Conservation (phyloP, 2,797 vertebrate genomes). For the Todus mexicanus region DNA sequence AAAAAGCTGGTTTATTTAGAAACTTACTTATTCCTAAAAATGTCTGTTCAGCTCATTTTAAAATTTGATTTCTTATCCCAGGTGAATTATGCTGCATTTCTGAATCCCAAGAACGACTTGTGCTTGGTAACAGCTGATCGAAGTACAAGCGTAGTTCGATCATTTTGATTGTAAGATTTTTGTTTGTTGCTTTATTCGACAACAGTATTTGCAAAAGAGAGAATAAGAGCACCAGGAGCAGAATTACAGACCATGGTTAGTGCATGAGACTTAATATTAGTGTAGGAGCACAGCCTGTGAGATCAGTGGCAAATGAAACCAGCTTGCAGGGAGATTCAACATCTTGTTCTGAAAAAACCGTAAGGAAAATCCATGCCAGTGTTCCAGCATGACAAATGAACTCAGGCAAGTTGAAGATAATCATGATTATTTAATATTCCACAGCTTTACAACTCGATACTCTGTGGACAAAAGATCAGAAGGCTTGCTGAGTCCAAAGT, state of each 20-base stretch:
- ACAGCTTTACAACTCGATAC: slow-evolving; percentile 52
- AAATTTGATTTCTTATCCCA: slow-evolving; percentile 8
- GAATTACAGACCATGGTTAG: neutral
- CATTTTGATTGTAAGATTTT: neutral
- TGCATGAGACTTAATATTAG: neutral
- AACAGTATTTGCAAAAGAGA: neutral
- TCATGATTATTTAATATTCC: slow-evolving; percentile 57
- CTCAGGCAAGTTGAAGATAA: slow-evolving; percentile 55
- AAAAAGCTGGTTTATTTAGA: slow-evolving; percentile 20
- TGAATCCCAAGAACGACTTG: neutral
- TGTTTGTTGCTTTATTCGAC: neutral
- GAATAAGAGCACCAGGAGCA: neutral
- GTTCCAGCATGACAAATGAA: slow-evolving; percentile 33
- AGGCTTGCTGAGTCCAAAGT: slow-evolving; percentile 35
- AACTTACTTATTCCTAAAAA: slow-evolving; percentile 22
- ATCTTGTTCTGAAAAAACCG: neutral
- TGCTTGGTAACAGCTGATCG: neutral
- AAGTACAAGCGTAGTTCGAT: neutral
- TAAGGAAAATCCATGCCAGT: neutral
- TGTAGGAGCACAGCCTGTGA: neutral
- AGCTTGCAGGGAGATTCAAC: neutral
- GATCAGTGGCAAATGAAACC: neutral
- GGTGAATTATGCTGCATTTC: neutral
- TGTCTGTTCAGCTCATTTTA: slow-evolving; percentile 39
- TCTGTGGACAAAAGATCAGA: slow-evolving; percentile 37